These are phyloP conservation scores for Stercorarius parasiticus DNA, from an alignment of 2,113 vertebrate species.

Conservation along the genomic window DNA sequence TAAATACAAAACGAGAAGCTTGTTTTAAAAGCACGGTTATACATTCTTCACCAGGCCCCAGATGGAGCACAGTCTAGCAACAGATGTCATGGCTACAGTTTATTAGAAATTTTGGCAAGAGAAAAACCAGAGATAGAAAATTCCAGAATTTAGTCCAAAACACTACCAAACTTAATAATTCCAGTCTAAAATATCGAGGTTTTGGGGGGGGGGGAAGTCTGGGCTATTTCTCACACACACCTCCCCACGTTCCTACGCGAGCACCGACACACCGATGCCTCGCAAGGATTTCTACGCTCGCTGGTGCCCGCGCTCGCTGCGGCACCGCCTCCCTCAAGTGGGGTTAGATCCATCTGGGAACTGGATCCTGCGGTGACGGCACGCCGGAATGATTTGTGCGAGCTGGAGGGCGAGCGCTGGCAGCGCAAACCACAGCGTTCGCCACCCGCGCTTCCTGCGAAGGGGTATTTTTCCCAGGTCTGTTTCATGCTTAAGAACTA, in stretches of 20 bases:
- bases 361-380: background rate
- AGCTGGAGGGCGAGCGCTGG: background rate
- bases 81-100: background rate
- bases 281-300: background rate
- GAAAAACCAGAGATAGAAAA: background rate
- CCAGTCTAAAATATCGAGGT: background rate
- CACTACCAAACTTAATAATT: background rate
- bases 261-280: background rate
- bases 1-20: background rate
- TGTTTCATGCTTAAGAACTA: background rate
- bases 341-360: background rate
- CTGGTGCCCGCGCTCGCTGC: background rate
- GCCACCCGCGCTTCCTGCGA: background rate
- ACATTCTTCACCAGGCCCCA: background rate
- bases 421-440: background rate
- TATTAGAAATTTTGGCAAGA: background rate
- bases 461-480: background rate
- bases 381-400: background rate
- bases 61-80: background rate
- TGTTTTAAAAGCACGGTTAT: background rate
- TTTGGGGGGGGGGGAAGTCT: background rate
- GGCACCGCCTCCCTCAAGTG: fast-evolving
- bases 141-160: background rate
- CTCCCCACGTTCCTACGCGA: background rate
- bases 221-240: background rate